phyloP scores from a whole-genome alignment of 1,140 invertebrate genomes.

The Megathymus violae region DNA sequence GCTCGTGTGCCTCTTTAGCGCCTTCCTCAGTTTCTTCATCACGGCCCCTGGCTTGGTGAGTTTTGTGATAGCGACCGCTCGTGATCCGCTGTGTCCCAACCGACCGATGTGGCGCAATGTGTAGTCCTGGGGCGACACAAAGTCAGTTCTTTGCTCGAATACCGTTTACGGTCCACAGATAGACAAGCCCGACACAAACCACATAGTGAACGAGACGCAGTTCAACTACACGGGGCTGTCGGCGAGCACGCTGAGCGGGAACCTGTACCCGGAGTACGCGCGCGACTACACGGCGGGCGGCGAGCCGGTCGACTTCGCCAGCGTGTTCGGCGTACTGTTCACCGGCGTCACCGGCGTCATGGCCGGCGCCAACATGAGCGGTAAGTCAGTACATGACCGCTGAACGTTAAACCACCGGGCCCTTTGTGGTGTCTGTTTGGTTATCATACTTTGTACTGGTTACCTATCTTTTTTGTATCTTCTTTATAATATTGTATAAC shows the following conservation, averaged over 20 bases:
- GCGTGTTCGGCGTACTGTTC: slow-evolving; percentile 97
- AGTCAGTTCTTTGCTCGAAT: too few relatives aligned
- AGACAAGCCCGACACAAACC: slow-evolving; percentile 89
- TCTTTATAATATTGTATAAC: too few relatives aligned
- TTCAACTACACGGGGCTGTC: slow-evolving; percentile 92
- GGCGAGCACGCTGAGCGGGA: slow-evolving; percentile 87
- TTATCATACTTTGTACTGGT: too few relatives aligned
- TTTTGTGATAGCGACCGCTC: too few relatives aligned
- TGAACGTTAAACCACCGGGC: too few relatives aligned
- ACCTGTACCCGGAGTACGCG: slow-evolving; percentile 90
- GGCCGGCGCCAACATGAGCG: slow-evolving; percentile 99
- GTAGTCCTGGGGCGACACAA: too few relatives aligned
- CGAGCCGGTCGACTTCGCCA: slow-evolving; percentile 91
- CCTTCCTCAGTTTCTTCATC: slow-evolving; percentile 90
- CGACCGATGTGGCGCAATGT: too few relatives aligned
- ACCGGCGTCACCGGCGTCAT: slow-evolving; percentile 99
- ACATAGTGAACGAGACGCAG: slow-evolving; percentile 84
- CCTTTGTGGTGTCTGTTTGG: too few relatives aligned
- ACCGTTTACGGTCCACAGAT: slow-evolving; percentile 85
- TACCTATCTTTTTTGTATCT: too few relatives aligned
- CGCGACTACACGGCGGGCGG: slow-evolving; percentile 92
- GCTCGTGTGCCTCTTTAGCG: slow-evolving; percentile 89
- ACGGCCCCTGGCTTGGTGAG: slow-evolving; percentile 85
- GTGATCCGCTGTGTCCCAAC: too few relatives aligned
- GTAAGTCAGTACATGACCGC: too few relatives aligned